Evolutionary conservation across 2,797 vertebrate species (phyloP).

Genomic region (Diceros bicornis): DNA sequence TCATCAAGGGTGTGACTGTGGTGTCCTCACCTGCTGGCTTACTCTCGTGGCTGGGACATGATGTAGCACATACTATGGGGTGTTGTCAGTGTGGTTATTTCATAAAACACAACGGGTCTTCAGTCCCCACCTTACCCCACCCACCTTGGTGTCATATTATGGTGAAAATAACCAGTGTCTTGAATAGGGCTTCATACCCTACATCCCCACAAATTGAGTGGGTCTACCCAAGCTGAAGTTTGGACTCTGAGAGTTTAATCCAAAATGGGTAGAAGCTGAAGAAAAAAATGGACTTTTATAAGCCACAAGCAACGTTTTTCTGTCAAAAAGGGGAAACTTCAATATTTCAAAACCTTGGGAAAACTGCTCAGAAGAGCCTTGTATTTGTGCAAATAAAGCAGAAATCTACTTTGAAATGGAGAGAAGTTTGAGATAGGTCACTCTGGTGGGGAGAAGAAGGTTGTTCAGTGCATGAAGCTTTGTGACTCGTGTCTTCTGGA

Average conservation of each 20-base stretch:
- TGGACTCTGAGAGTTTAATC: slow-evolving; percentile 27
- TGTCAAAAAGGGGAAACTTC: not conserved
- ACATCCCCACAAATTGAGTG: not conserved
- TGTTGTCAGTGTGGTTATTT: not conserved
- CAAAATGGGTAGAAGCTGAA: not conserved
- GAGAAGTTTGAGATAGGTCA: not conserved
- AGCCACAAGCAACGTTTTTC: slow-evolving; percentile 9
- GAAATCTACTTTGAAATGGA: not conserved
- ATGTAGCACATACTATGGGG: not conserved
- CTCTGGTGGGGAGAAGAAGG: not conserved
- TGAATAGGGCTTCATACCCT: not conserved
- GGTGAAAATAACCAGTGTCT: not conserved
- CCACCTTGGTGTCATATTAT: not conserved
- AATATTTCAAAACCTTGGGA: slow-evolving; percentile 48
- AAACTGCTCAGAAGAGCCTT: not conserved
- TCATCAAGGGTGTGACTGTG: not conserved
- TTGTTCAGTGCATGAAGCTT: not conserved
- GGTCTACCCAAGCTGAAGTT: not conserved
- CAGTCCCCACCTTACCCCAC: not conserved
- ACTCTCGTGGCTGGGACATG: not conserved
- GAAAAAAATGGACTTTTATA: not conserved
- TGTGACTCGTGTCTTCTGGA: not conserved
- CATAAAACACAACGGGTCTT: not conserved
- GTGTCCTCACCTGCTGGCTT: not conserved
- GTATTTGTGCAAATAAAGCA: not conserved